A percentile compares a stretch with the other conserved stretches of the same genome.
Conservation (phyloP, 2,888 invertebrate genomes). For the Drosophila ezoana region DNA sequence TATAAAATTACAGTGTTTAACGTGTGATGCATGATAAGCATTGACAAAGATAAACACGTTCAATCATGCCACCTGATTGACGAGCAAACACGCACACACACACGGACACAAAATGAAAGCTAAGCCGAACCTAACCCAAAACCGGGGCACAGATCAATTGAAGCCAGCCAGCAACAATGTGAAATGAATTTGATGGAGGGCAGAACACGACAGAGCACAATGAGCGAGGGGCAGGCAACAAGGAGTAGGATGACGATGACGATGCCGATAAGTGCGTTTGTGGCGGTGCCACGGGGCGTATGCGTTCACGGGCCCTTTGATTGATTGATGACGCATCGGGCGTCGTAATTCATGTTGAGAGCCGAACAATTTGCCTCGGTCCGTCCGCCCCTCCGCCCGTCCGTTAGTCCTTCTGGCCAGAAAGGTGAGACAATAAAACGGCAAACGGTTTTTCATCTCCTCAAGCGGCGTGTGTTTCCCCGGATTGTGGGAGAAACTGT, state of each 20-base stretch:
- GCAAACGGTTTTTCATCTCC: conserved; percentile 43
- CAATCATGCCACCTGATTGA: conserved; percentile 64
- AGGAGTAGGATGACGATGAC: conserved; percentile 18
- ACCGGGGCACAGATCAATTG: conserved; percentile 58
- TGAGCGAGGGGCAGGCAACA: conserved; percentile 1
- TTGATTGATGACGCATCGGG: conserved; percentile 75
- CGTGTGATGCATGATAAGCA: conserved; percentile 56
- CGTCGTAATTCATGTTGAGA: conserved; percentile 76
- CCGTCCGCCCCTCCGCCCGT: background rate
- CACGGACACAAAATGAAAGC: conserved; percentile 11
- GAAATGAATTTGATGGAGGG: conserved; percentile 42
- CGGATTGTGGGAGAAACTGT: conserved; percentile 12
- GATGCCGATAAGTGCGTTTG: conserved; percentile 59
- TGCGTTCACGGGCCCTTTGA: conserved; percentile 54
- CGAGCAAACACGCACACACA: conserved; percentile 39
- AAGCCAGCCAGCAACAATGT: conserved; percentile 36
- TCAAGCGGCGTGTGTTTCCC: conserved; percentile 28
- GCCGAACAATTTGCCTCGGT: conserved; percentile 68
- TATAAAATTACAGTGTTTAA: conserved; percentile 55
- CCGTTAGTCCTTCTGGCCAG: conserved; percentile 6
- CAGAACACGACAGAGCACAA: conserved; percentile 12
- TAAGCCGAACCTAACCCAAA: conserved; percentile 25
- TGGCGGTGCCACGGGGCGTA: conserved; percentile 62
- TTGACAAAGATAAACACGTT: conserved; percentile 66
- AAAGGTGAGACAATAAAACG: conserved; percentile 72